A percentile compares a stretch with the other conserved stretches of the same genome.
Conservation (phyloP, 2,888 invertebrate genomes). For the Lucinisca nassula region DNA sequence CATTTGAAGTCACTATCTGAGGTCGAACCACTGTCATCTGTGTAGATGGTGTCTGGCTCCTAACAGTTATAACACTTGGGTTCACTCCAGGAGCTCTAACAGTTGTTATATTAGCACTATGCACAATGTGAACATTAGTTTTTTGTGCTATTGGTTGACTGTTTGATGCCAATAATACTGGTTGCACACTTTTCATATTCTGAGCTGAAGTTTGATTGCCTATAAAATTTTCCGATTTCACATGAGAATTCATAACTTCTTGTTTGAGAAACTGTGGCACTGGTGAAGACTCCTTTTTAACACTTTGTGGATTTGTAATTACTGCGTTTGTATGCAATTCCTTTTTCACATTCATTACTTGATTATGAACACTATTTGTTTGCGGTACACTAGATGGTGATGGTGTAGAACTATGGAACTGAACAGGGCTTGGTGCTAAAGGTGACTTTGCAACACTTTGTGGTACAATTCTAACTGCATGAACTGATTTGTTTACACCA, state of each 20-base stretch:
- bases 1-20: constrained; percentile 76
- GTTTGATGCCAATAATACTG: constrained; percentile 50
- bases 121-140: constrained; percentile 78
- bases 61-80: constrained; percentile 81
- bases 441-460: constrained; percentile 24
- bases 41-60: constrained; percentile 74
- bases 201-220: not conserved
- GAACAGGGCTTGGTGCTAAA: constrained; percentile 1
- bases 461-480: constrained; percentile 67
- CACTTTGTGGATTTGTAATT: not conserved
- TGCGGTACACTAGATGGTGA: not conserved
- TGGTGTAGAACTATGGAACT: not conserved
- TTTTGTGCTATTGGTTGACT: constrained; percentile 67
- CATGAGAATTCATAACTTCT: constrained; percentile 17
- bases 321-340: not conserved
- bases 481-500: constrained; percentile 69
- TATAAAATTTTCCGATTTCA: not conserved
- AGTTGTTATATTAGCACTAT: constrained; percentile 71
- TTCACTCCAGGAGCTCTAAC: constrained; percentile 69
- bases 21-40: constrained; percentile 79
- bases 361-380: constrained; percentile 2
- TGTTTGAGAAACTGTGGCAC: constrained; percentile 28
- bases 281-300: constrained; percentile 54
- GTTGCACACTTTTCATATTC: constrained; percentile 50
- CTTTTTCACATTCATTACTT: constrained; percentile 30